These are phyloP conservation scores for Pseudopodoces humilis DNA, from an alignment of 2,113 vertebrate genomes.

Conservation along the genomic window DNA sequence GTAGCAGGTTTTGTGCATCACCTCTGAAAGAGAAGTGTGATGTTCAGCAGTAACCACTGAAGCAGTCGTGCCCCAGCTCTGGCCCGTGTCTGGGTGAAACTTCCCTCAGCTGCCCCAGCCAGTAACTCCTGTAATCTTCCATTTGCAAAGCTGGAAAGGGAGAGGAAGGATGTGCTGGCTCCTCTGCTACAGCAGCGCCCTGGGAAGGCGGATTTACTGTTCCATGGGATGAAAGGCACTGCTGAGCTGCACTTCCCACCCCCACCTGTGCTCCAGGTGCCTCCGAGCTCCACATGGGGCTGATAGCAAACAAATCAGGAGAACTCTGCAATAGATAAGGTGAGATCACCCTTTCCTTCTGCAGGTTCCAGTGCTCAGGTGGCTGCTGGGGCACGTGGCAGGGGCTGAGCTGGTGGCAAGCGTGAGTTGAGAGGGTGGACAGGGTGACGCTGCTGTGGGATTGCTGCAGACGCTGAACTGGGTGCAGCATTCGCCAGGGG, in stretches of 20 bases:
- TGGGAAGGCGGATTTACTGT: not conserved
- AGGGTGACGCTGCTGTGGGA: rapidly evolving
- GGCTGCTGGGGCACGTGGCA: not conserved
- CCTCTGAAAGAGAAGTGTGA: not conserved
- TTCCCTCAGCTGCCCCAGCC: not conserved
- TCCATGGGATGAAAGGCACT: not conserved
- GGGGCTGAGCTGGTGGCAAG: not conserved
- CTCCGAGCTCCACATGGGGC: not conserved
- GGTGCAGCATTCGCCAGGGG: rapidly evolving
- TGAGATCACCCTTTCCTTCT: not conserved
- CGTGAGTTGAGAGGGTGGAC: rapidly evolving
- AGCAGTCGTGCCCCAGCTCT: not conserved
- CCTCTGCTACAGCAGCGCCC: not conserved
- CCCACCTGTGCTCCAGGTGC: not conserved
- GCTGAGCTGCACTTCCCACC: not conserved
- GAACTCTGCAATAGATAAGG: rapidly evolving
- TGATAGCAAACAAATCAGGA: not conserved
- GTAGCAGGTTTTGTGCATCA: not conserved
- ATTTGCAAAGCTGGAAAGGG: not conserved
- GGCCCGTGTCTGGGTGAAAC: not conserved
- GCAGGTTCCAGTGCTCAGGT: not conserved
- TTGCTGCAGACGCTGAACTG: rapidly evolving
- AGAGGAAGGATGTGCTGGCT: not conserved
- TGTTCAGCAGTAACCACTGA: not conserved
- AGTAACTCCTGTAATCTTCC: not conserved